A percentile compares a stretch with the other conserved stretches of the same genome.
Evolutionary conservation across 37 sponge, comb jelly and placozoan genomes (phyloP).

Genomic region (Aphrocallistes beatrix): DNA sequence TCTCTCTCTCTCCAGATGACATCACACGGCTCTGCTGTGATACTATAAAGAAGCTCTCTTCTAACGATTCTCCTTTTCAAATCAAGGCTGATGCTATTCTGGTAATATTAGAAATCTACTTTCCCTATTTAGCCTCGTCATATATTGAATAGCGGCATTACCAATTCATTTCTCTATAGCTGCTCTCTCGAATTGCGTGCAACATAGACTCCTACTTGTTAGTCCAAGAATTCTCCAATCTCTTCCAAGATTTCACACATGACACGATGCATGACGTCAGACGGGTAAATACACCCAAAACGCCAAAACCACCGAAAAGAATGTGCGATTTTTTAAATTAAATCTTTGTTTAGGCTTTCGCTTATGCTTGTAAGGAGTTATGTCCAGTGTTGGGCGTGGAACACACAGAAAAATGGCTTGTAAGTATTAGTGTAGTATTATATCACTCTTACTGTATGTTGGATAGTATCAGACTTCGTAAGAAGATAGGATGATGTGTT

Average conservation of each 20-base stretch:
- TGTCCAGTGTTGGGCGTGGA: not conserved
- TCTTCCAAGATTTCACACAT: not conserved
- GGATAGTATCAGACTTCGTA: too few species aligned
- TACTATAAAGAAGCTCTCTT: not conserved
- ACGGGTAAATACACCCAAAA: not conserved
- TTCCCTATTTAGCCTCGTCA: too few species aligned
- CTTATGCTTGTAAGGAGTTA: not conserved
- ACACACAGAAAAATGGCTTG: not conserved
- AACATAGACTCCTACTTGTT: not conserved
- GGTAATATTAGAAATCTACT: not conserved
- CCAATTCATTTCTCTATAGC: not conserved
- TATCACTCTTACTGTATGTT: too few species aligned
- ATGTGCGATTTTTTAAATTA: not conserved
- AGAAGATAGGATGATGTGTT: too few species aligned
- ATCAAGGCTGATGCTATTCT: slow-evolving; percentile 15
- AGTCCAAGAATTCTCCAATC: not conserved
- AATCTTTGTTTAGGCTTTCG: not conserved
- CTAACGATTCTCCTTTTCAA: not conserved
- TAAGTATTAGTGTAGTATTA: not conserved
- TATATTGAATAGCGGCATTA: not conserved
- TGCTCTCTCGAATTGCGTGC: not conserved
- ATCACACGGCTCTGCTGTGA: not conserved
- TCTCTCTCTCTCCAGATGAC: too few species aligned
- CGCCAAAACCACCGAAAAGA: not conserved
- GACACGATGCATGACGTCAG: slow-evolving; percentile 13